Conservation (phyloP, 30 jellyfish, hydroid and myxozoan genomes). For the Rhopilema esculentum region DNA sequence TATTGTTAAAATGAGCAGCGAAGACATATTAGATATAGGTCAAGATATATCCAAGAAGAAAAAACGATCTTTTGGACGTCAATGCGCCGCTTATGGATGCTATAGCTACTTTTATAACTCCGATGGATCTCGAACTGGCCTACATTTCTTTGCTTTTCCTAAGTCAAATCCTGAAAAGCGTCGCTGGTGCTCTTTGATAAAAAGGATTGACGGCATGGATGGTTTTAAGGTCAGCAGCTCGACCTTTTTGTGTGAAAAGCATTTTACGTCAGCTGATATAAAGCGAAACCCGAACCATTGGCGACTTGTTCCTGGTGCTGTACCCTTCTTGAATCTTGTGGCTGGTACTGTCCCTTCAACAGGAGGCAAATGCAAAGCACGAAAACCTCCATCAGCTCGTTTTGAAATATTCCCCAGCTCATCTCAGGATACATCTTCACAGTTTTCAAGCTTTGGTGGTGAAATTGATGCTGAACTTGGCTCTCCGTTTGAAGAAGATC, state of each 20-base stretch:
- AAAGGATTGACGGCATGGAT: constrained; percentile 42
- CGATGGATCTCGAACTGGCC: too few relatives aligned
- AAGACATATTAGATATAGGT: too few relatives aligned
- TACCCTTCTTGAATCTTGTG: constrained; percentile 34
- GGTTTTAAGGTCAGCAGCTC: constrained; percentile 50
- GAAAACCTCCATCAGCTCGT: constrained; percentile 14
- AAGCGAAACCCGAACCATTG: constrained; percentile 29
- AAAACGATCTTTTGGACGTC: too few relatives aligned
- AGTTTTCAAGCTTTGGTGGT: background rate
- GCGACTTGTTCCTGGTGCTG: constrained; percentile 19
- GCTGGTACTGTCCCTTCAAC: constrained; percentile 9
- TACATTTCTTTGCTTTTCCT: too few relatives aligned
- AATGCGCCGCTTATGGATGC: too few relatives aligned
- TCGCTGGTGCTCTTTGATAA: constrained; percentile 40
- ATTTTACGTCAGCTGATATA: constrained; percentile 13
- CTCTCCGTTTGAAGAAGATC: background rate
- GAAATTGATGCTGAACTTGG: background rate
- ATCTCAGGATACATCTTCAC: constrained; percentile 8
- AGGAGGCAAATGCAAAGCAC: background rate
- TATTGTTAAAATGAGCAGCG: too few relatives aligned
- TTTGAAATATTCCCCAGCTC: constrained; percentile 1
- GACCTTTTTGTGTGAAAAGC: constrained; percentile 40
- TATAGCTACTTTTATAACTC: too few relatives aligned
- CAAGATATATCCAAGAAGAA: too few relatives aligned
- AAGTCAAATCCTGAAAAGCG: too few relatives aligned